Conservation (phyloP, 2,888 invertebrate species). For the Cylindroiulus punctatus region DNA sequence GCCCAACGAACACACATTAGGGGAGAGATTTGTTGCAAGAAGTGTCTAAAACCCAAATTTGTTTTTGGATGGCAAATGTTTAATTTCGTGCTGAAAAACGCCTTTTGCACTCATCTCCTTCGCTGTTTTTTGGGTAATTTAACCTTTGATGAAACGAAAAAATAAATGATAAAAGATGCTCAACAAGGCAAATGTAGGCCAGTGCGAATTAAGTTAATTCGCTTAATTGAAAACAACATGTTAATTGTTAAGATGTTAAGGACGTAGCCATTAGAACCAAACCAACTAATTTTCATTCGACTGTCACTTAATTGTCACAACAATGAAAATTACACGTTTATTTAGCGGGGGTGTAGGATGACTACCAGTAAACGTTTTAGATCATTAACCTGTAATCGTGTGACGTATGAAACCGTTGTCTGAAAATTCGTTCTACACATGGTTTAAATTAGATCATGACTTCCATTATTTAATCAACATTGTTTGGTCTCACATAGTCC, state of each 20-base stretch:
- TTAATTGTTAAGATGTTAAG: slow-evolving; percentile 14
- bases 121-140: background rate
- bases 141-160: background rate
- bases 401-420: too few relatives aligned
- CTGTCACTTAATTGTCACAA: too few relatives aligned
- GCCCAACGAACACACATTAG: background rate
- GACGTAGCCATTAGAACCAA: background rate
- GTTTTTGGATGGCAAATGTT: slow-evolving; percentile 15
- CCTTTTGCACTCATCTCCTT: background rate
- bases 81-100: slow-evolving; percentile 1
- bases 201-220: slow-evolving; percentile 9
- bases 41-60: background rate
- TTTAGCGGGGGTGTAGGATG: too few relatives aligned
- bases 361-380: too few relatives aligned
- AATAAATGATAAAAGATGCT: slow-evolving; percentile 7
- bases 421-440: too few relatives aligned
- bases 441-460: too few relatives aligned
- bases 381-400: too few relatives aligned
- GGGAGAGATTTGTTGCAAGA: too few relatives aligned
- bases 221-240: background rate
- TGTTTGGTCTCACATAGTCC: too few relatives aligned
- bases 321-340: too few relatives aligned
- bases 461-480: too few relatives aligned
- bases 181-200: slow-evolving; percentile 26
- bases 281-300: background rate